Base-by-base conservation (phyloP, 2,888 invertebrate species). In the Drosophila atroscutellata region DNA sequence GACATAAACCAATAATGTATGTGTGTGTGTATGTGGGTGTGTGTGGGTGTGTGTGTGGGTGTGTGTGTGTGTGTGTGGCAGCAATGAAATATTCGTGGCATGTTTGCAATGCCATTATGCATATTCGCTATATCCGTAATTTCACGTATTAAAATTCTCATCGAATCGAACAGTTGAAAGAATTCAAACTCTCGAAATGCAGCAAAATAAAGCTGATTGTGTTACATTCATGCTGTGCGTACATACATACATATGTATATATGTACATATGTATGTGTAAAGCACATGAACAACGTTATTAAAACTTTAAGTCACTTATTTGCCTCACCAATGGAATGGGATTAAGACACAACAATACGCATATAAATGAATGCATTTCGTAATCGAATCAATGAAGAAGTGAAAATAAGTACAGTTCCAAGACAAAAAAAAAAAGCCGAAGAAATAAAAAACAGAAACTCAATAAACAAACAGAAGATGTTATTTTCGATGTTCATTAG, bases 31-130 rank as follows among this genome's bases (percentile, higher is more conserved):
- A 34, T 55, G 58, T 32, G 26, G 26, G 34, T 56, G 11, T 51
- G 51, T 52, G 24, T 24, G 24, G 1, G 24, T 24, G 24, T 24
- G 24, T 24, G 24, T 24, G 2, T 24, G 2, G 2, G 24, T 24
- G 24, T 26, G 26, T 26, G 26, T 26, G 26, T 2, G 3, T 26
- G 36, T 50, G 30, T 49, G 30, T 28, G 39, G 32, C 26, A 60
- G 58, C 64, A 81, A 81, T 77, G 62, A 81, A 77, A 66, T 66
- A 66, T 81, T 63, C 36, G 62, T 62, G 50, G 59, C 47, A 36
- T 66, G 62, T 66, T 81, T 77, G 65, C 72, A 39, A 58, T 67
- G 37, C 39, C 58, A 71, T 71, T 50, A 50, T 57, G 71, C 67
- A 67, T 71, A 50, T 57, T 28, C 47, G 49, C 2, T n/a, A 28